Evolutionary conservation across 2,797 vertebrate genomes (phyloP).

Genomic region (Chelon auratus): DNA sequence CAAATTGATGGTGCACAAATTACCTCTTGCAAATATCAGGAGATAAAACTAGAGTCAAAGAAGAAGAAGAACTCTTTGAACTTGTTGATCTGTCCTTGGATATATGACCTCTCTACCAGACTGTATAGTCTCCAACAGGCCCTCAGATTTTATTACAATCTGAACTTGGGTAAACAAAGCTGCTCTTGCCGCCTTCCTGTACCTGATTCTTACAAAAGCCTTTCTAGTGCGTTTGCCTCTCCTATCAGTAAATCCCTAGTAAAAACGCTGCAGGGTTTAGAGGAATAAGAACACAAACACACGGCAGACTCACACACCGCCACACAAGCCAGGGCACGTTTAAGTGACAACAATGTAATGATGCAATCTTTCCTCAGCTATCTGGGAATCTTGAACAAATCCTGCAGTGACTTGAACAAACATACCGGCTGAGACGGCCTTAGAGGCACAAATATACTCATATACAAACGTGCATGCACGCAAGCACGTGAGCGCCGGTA

Average conservation of each 20-base stretch:
- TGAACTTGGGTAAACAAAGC: slow-evolving; percentile 19
- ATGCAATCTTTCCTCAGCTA: slow-evolving; percentile 40
- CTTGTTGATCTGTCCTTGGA: too few relatives aligned
- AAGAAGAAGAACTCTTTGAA: too few relatives aligned
- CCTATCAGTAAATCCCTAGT: slow-evolving; percentile 34
- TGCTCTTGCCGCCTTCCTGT: slow-evolving; percentile 13
- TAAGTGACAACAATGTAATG: slow-evolving; percentile 43
- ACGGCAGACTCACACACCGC: slow-evolving; percentile 16
- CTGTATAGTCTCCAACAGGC: background rate
- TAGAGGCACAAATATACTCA: slow-evolving; percentile 25
- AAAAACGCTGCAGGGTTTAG: slow-evolving; percentile 26
- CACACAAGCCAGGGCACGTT: slow-evolving; percentile 53
- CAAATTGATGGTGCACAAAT: too few relatives aligned
- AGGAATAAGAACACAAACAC: slow-evolving; percentile 31
- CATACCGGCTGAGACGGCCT: background rate
- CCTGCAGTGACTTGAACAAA: slow-evolving; percentile 36
- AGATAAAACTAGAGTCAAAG: too few relatives aligned
- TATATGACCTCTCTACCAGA: too few relatives aligned
- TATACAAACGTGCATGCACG: slow-evolving; percentile 5
- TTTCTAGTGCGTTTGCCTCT: slow-evolving; percentile 41
- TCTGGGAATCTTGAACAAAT: slow-evolving; percentile 17
- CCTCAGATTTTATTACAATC: background rate
- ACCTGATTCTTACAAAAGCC: slow-evolving; percentile 18
- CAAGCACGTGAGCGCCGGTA: slow-evolving; percentile 55
- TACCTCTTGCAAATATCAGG: too few relatives aligned